Percentiles rank a stretch among this genome's conserved stretches.
These are phyloP conservation scores for Myanophis thanlyinensis DNA, from an alignment of 2,113 vertebrate genomes.

Conservation along the genomic window DNA sequence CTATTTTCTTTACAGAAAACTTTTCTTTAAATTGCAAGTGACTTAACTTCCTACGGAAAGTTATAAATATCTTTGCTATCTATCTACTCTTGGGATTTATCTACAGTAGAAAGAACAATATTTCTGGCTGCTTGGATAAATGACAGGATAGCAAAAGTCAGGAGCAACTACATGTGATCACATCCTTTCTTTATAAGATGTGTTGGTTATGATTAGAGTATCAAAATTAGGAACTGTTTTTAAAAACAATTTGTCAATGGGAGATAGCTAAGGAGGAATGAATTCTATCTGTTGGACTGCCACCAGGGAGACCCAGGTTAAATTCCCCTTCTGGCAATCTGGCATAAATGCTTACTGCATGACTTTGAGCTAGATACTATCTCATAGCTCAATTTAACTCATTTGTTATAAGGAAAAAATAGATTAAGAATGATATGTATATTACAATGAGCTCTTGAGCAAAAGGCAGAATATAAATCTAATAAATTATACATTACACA, in stretches of 20 bases:
- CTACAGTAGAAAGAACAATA: not conserved
- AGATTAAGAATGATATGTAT: not conserved
- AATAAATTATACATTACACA: not conserved
- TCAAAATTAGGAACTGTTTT: not conserved
- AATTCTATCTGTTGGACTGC: not conserved
- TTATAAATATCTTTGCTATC: not conserved
- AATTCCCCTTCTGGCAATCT: not conserved
- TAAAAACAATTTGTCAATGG: not conserved
- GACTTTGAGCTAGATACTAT: not conserved
- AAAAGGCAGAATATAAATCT: not conserved
- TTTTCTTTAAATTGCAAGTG: not conserved
- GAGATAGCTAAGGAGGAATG: not conserved
- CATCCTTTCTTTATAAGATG: not conserved
- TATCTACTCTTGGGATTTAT: not conserved
- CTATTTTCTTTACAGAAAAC: not conserved
- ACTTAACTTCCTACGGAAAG: not conserved
- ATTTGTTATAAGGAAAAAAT: not conserved
- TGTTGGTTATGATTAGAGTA: not conserved
- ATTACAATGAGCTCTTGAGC: not conserved
- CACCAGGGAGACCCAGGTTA: not conserved
- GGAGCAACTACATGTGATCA: not conserved
- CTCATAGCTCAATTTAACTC: not conserved
- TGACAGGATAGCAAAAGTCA: not conserved
- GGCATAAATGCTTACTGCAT: not conserved
- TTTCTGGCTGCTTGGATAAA: not conserved